Percentiles rank a stretch among this genome's conserved stretches.
phyloP scores from a whole-genome alignment of 2,113 vertebrate genomes.

The Oriolus oriolus region DNA sequence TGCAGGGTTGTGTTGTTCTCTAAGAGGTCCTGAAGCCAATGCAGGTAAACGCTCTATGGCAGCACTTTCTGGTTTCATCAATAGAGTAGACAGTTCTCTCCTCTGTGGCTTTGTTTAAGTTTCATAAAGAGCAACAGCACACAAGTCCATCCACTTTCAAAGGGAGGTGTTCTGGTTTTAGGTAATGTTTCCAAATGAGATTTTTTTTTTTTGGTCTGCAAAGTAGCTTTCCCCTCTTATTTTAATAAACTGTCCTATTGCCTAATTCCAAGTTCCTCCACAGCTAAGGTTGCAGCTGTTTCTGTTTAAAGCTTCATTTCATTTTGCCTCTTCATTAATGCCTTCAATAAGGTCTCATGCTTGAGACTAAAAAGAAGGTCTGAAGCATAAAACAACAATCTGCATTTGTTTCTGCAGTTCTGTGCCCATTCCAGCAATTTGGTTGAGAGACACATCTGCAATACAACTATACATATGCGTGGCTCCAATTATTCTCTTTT shows the following conservation, averaged over 20 bases:
- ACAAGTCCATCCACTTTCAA: not conserved
- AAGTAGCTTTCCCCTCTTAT: not conserved
- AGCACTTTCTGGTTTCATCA: not conserved
- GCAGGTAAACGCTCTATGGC: not conserved
- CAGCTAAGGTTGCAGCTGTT: constrained; percentile 28
- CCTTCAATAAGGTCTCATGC: not conserved
- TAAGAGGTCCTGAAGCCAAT: not conserved
- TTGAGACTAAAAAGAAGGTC: not conserved
- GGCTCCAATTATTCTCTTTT: not conserved
- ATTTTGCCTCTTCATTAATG: constrained; percentile 26
- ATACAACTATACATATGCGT: fast-evolving
- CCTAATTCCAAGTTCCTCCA: not conserved
- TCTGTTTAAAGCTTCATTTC: constrained; percentile 29
- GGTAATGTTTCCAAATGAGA: not conserved
- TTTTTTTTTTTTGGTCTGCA: not conserved
- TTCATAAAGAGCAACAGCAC: not conserved
- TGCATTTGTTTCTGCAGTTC: not conserved
- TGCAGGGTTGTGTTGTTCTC: not conserved
- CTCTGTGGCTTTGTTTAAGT: not conserved
- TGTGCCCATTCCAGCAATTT: not conserved
- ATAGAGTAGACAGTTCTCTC: not conserved
- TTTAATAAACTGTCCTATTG: not conserved
- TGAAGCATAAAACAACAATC: not conserved
- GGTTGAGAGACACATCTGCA: not conserved
- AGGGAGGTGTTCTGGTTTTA: not conserved